phyloP scores from a whole-genome alignment of 2,113 vertebrate genomes.

The Perognathus longimembris region DNA sequence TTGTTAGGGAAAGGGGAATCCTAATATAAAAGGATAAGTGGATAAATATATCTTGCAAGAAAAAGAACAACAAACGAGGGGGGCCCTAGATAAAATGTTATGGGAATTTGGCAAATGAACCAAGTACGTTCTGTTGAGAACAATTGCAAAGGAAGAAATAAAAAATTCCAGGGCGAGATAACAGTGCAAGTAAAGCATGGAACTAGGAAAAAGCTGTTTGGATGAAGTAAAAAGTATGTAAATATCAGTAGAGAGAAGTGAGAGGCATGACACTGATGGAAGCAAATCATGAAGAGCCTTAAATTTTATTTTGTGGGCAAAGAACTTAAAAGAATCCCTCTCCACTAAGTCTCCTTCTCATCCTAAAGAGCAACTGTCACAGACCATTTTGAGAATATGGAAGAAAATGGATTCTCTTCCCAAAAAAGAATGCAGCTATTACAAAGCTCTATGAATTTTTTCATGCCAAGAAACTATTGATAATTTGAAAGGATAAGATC shows the following conservation, averaged over 20 bases:
- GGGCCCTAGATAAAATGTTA: conserved; percentile 26
- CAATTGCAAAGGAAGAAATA: background rate
- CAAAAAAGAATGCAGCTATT: background rate
- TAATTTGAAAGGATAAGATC: conserved; percentile 1
- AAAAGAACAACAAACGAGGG: too few relatives aligned
- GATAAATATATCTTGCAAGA: background rate
- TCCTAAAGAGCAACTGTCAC: background rate
- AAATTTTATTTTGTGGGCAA: conserved; percentile 28
- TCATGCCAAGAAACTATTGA: conserved; percentile 34
- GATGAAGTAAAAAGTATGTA: conserved; percentile 7
- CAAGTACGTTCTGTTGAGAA: background rate
- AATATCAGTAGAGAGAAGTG: conserved; percentile 33
- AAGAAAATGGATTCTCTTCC: background rate
- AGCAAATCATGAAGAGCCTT: background rate
- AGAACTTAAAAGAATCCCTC: background rate
- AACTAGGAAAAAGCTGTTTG: background rate
- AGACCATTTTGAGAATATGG: conserved; percentile 21
- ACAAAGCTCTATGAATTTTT: background rate
- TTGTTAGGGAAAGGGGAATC: background rate
- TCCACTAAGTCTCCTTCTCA: background rate
- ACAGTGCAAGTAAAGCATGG: background rate
- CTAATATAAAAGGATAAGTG: background rate
- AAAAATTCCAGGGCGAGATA: background rate
- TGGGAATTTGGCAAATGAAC: background rate
- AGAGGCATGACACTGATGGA: background rate